These are phyloP conservation scores for Ivindomyrus marchei DNA, from an alignment of 2,113 vertebrate genomes.

Conservation along the genomic window DNA sequence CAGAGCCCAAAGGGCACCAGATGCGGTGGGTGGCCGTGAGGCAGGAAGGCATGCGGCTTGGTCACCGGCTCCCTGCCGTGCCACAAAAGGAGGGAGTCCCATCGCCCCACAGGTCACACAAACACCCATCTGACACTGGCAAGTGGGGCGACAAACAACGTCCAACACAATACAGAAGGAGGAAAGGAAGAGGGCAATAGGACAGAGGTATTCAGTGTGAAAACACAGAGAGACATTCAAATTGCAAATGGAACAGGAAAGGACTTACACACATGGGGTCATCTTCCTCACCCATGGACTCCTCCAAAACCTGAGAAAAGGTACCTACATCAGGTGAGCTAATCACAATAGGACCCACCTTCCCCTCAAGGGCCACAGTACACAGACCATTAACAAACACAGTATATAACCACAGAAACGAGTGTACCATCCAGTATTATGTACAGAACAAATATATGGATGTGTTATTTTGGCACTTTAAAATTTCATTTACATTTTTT, in stretches of 20 bases:
- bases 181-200: not conserved
- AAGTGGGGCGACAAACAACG: not conserved
- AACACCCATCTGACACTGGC: not conserved
- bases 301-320: slow-evolving; percentile 33
- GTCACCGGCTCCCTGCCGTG: not conserved
- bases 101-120: not conserved
- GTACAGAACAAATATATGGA: not conserved
- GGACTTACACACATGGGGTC: slow-evolving; percentile 28
- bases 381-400: not conserved
- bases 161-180: not conserved
- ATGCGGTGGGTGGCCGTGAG: not conserved
- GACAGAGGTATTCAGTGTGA: not conserved
- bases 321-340: not conserved
- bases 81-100: not conserved
- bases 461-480: not conserved
- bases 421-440: not conserved
- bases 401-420: not conserved
- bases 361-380: not conserved
- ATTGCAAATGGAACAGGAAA: not conserved
- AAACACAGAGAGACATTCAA: not conserved
- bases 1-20: not conserved
- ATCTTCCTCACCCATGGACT: slow-evolving; percentile 39
- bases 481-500: not conserved
- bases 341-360: not conserved
- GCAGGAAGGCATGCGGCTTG: not conserved